A percentile compares a stretch with the other conserved stretches of the same genome.
These are phyloP conservation scores for Eristalinus aeneus DNA, from an alignment of 2,888 invertebrate genomes.

Conservation along the genomic window DNA sequence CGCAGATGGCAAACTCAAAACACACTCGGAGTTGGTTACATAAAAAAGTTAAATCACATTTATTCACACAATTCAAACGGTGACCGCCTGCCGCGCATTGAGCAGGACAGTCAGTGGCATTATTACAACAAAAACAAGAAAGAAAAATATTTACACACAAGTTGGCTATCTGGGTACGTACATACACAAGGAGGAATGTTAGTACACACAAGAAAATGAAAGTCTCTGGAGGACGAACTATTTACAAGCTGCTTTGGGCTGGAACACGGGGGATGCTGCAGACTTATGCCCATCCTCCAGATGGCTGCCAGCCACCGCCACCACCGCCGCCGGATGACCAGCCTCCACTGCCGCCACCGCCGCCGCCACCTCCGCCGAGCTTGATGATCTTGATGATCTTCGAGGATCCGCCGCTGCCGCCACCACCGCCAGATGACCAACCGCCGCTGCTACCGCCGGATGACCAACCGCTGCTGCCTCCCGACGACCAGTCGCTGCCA, in stretches of 20 bases:
- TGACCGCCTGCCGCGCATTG: neutral
- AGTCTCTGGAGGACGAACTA: slow-evolving; percentile 29
- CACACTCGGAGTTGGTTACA: neutral
- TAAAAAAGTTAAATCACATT: slow-evolving; percentile 36
- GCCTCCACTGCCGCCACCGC: slow-evolving; percentile 65
- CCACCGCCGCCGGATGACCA: slow-evolving; percentile 69
- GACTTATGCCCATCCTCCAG: slow-evolving; percentile 75
- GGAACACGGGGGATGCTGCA: neutral
- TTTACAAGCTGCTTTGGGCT: slow-evolving; percentile 38
- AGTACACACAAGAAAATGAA: neutral
- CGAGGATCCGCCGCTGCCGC: slow-evolving; percentile 40
- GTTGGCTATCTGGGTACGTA: neutral
- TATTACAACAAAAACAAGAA: slow-evolving; percentile 10
- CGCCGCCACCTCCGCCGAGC: slow-evolving; percentile 39
- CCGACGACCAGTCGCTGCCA: slow-evolving; percentile 53
- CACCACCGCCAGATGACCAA: slow-evolving; percentile 66
- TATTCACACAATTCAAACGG: slow-evolving; percentile 19
- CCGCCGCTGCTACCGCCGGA: slow-evolving; percentile 70
- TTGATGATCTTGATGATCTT: slow-evolving; percentile 68
- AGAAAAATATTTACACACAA: slow-evolving; percentile 26
- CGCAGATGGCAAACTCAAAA: neutral
- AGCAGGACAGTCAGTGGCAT: neutral
- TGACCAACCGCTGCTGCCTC: slow-evolving; percentile 66
- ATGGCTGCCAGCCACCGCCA: slow-evolving; percentile 71
- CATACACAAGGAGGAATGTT: neutral